A percentile compares a stretch with the other conserved stretches of the same genome.
Conservation (phyloP, 2,888 invertebrate species). For the Crematogaster levior region DNA sequence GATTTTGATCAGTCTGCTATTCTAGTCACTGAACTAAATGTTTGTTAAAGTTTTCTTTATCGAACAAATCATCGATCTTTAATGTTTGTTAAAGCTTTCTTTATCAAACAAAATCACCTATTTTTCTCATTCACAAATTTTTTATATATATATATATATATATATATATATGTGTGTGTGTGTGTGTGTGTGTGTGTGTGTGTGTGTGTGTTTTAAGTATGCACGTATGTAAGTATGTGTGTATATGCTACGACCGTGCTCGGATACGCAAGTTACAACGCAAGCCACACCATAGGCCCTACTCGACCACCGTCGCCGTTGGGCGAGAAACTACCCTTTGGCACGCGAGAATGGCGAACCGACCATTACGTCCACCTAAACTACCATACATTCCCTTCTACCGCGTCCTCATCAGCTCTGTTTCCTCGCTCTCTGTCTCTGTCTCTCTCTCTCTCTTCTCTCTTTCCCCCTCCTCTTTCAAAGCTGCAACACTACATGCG, state of each 20-base stretch:
- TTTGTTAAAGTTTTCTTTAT: no score
- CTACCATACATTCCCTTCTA: conserved; percentile 57
- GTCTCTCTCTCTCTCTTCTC: conserved; percentile 34
- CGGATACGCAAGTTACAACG: conserved; percentile 20
- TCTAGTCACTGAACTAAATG: neutral
- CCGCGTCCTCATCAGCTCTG: conserved; percentile 60
- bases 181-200: no score
- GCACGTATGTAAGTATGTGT: no score
- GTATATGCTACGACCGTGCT: neutral
- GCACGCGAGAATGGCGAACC: conserved; percentile 82
- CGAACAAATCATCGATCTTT: no score
- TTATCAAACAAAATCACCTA: neutral
- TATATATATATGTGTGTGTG: no score
- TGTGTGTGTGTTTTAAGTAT: no score
- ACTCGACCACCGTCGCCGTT: conserved; percentile 47
- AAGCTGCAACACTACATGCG: conserved; percentile 5
- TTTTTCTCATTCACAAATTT: conserved; percentile 3
- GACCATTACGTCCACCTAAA: conserved; percentile 77
- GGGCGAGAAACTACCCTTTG: conserved; percentile 79
- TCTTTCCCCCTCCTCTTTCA: no score
- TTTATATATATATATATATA: no score
- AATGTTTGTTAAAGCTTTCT: neutral
- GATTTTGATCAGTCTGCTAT: neutral
- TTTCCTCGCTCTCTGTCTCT: conserved; percentile 37
- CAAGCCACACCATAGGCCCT: conserved; percentile 69